Percentiles rank a stretch among this genome's conserved stretches.
phyloP scores from a whole-genome alignment of 2,113 vertebrate genomes.

The Strigops habroptila region DNA sequence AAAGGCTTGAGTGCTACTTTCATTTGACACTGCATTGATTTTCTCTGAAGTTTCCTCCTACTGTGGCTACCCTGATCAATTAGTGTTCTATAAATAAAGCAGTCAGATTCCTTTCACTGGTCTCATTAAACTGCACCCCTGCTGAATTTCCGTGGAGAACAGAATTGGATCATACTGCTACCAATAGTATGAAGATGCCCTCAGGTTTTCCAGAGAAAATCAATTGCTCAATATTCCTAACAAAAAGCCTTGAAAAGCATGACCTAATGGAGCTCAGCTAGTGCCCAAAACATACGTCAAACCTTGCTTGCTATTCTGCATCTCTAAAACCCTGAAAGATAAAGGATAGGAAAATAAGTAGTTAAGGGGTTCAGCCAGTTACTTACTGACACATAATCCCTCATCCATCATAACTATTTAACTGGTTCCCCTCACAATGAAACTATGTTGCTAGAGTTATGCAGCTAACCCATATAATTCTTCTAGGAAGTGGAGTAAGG shows the following conservation, averaged over 20 bases:
- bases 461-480: background rate
- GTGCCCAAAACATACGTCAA: background rate
- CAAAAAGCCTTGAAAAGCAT: conserved; percentile 14
- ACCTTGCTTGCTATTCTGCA: background rate
- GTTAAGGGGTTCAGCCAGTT: background rate
- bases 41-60: conserved; percentile 55
- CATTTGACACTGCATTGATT: conserved; percentile 65
- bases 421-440: background rate
- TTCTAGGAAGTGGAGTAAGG: background rate
- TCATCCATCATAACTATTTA: background rate
- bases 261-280: background rate
- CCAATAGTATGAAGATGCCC: background rate
- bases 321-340: background rate
- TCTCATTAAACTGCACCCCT: conserved; percentile 45
- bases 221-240: conserved; percentile 28
- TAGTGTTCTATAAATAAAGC: conserved; percentile 52
- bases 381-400: background rate
- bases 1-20: conserved; percentile 18
- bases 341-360: background rate
- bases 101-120: conserved; percentile 31
- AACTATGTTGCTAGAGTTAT: background rate
- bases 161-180: background rate
- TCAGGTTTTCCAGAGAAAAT: conserved; percentile 34
- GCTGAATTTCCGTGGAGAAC: conserved; percentile 37
- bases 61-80: conserved; percentile 63